phyloP scores from a whole-genome alignment of 2,113 vertebrate species.

The Cyphomyrus discorhynchus region DNA sequence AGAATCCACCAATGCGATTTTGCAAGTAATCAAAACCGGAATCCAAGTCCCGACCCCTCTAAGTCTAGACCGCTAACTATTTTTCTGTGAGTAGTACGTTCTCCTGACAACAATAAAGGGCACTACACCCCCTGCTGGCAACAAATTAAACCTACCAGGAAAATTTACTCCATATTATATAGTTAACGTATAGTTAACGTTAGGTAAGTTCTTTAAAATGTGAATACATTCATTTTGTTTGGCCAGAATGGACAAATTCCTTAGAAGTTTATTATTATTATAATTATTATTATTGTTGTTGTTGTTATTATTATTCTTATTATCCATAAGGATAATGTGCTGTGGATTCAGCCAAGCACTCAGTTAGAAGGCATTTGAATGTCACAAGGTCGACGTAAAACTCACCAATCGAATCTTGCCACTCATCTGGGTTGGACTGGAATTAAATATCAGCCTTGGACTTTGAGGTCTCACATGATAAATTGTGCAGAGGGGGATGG shows the following conservation, averaged over 20 bases:
- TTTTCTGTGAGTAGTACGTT: background rate
- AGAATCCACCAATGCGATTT: background rate
- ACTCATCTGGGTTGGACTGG: too few relatives aligned
- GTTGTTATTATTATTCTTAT: too few relatives aligned
- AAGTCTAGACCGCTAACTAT: background rate
- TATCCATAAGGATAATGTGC: too few relatives aligned
- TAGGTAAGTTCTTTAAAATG: background rate
- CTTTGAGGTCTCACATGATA: too few relatives aligned
- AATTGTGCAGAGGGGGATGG: too few relatives aligned
- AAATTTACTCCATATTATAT: background rate
- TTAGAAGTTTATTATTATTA: background rate
- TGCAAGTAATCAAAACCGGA: background rate
- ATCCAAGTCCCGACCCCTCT: background rate
- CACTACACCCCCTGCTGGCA: background rate
- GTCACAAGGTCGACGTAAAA: too few relatives aligned
- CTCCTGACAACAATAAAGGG: background rate
- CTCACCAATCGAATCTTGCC: too few relatives aligned
- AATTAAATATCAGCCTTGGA: too few relatives aligned
- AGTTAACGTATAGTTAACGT: background rate
- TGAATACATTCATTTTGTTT: background rate
- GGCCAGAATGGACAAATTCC: background rate
- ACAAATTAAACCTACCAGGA: background rate
- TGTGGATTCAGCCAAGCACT: too few relatives aligned
- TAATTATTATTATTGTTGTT: too few relatives aligned
- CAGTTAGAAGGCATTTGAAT: too few relatives aligned